Base-by-base conservation (phyloP, 2,113 vertebrate species). In the Euleptes europaea region DNA sequence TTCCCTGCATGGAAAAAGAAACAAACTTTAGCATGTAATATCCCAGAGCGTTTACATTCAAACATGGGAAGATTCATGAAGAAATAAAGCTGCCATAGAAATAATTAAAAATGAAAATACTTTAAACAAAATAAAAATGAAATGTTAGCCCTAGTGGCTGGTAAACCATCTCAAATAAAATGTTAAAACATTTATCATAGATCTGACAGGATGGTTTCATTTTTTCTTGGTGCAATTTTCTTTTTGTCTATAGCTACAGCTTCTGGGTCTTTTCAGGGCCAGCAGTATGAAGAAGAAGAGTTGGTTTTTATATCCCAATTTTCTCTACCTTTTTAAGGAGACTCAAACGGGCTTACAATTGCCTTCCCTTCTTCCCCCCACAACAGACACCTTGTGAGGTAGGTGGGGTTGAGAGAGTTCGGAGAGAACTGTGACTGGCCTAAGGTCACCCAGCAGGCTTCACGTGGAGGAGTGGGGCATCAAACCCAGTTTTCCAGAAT, bases 41-140 rank as follows among this genome's bases (percentile, higher is more conserved):
- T 85, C 70, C 63, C 5, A 19, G 23, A 67, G 60, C 42, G 65
- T 75, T 80, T 51, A 33, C 23, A 75, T 54, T 67, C 28, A 80
- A 38, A 75, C 60, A 10, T 42, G 19, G 63, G 35, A 67, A 75
- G 84, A 80, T 86, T 49, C 44, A 67, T 75, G 69, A 44, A 65
- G 42, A 80, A 80, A 67, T 80, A 74, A 47, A 85, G 57, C 54
- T 73, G 69, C 42, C 67, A 80, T 78, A 78, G 65, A 79, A 77
- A 65, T 80, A 5, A 67, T 86, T 67, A 75, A 65, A 86, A 75
- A 69, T 67, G 70, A 75, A 86, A 86, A 74, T 54, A 66, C 63
- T 84, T 19, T 13, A 67, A 69, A 69, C 47, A 78, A 69, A 77
- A 84, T 33, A 84, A 77, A 82, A 69, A 38, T 86, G 71, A 67